Conservation (phyloP, 2,797 vertebrate species). For the Etheostoma nigrum region DNA sequence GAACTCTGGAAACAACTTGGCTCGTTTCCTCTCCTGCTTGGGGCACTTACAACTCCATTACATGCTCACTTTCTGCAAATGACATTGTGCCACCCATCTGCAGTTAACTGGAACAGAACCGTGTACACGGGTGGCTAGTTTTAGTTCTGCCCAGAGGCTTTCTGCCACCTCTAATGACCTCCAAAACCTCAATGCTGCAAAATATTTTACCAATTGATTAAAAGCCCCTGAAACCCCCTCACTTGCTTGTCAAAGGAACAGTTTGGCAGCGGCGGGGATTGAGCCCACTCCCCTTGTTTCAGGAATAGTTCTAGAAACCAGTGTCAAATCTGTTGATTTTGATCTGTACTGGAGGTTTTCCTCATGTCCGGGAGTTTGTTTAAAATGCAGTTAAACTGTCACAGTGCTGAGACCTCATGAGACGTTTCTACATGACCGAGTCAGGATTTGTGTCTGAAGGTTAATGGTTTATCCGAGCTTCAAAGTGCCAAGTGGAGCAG, state of each 20-base stretch:
- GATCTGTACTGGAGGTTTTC: background rate
- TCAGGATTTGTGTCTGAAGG: conserved; percentile 20
- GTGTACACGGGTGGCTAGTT: conserved; percentile 53
- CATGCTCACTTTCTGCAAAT: conserved; percentile 84
- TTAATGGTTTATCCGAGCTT: conserved; percentile 66
- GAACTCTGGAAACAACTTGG: conserved; percentile 73
- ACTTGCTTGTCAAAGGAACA: background rate
- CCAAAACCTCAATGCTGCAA: conserved; percentile 52
- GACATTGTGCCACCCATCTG: conserved; percentile 77
- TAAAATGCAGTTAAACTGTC: conserved; percentile 4
- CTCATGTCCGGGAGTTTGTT: background rate
- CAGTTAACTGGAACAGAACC: conserved; percentile 77
- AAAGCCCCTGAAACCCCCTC: background rate
- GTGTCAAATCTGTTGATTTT: background rate
- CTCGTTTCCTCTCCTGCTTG: conserved; percentile 75
- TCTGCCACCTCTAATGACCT: conserved; percentile 78
- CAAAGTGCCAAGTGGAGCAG: conserved; percentile 44
- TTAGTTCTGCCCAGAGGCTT: conserved; percentile 51
- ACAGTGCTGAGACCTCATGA: background rate
- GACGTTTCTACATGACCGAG: conserved; percentile 6
- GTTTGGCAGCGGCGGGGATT: background rate
- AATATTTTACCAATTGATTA: conserved; percentile 39
- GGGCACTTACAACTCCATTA: conserved; percentile 85
- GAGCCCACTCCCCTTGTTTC: background rate
- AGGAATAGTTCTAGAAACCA: background rate